Conservation (phyloP, 1,140 invertebrate genomes). For the Neodiprion fabricii region DNA sequence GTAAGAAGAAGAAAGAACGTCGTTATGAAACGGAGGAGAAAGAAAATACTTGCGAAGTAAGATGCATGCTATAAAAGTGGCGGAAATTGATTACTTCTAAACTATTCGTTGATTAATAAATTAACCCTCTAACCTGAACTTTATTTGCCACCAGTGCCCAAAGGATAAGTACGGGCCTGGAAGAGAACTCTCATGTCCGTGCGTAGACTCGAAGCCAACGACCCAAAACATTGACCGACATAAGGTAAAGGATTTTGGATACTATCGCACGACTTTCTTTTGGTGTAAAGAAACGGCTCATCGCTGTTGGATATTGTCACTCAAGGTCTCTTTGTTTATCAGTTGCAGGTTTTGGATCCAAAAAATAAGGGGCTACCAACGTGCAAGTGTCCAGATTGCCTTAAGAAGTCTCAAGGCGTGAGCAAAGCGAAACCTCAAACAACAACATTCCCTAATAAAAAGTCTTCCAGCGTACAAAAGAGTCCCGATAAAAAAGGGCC, state of each 20-base stretch:
- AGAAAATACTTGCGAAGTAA: slow-evolving; percentile 60
- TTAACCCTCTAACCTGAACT: not conserved
- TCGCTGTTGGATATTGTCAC: not conserved
- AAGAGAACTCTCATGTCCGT: slow-evolving; percentile 35
- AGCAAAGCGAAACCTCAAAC: not conserved
- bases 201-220: slow-evolving; percentile 43
- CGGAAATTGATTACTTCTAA: not conserved
- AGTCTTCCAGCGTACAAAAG: not conserved
- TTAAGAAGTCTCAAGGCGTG: slow-evolving; percentile 36
- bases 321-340: slow-evolving; percentile 23
- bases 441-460: not conserved
- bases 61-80: slow-evolving; percentile 15
- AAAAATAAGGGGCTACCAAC: slow-evolving; percentile 53
- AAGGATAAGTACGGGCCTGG: slow-evolving; percentile 5
- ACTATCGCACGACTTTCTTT: too few relatives aligned
- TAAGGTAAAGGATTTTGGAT: slow-evolving; percentile 40
- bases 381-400: slow-evolving; percentile 56
- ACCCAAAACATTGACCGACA: slow-evolving; percentile 50
- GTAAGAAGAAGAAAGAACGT: slow-evolving; percentile 81
- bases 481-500: not conserved
- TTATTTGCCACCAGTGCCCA: slow-evolving; percentile 32
- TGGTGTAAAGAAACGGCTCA: too few relatives aligned
- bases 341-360: slow-evolving; percentile 56
- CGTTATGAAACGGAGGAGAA: slow-evolving; percentile 63
- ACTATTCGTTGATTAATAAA: not conserved